These are phyloP conservation scores for Ceuthmochares aereus DNA, from an alignment of 2,113 vertebrate genomes.

Conservation along the genomic window DNA sequence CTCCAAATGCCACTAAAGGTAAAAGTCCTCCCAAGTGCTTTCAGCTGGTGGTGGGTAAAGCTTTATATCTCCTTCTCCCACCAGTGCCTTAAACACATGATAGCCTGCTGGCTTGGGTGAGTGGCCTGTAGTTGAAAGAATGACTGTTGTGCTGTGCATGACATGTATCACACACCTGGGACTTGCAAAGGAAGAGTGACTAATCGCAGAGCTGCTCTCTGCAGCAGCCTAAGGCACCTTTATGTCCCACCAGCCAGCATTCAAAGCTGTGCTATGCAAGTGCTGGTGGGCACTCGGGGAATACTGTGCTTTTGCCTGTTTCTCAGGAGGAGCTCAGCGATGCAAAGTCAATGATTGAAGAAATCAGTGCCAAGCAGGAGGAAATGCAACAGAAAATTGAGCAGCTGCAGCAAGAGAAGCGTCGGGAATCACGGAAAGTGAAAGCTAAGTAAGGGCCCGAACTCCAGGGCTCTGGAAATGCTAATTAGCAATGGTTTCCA, in stretches of 20 bases:
- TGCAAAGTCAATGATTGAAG: conserved; percentile 88
- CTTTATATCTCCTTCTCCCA: neutral
- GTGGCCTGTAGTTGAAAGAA: neutral
- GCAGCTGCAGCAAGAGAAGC: conserved; percentile 84
- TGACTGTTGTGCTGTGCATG: neutral
- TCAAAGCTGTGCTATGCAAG: neutral
- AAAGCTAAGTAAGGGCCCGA: conserved; percentile 82
- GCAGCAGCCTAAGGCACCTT: neutral
- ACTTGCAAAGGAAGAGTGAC: neutral
- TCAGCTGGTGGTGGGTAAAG: neutral
- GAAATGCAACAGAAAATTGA: conserved; percentile 90
- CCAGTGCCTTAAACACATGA: neutral
- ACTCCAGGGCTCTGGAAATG: neutral
- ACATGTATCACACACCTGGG: neutral
- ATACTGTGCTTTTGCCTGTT: conserved; percentile 1
- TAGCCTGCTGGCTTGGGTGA: neutral
- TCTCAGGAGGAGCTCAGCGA: conserved; percentile 90
- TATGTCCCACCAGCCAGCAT: neutral
- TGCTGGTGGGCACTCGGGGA: neutral
- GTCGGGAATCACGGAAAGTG: conserved; percentile 81
- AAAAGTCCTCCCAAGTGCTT: neutral
- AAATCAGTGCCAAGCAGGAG: conserved; percentile 88
- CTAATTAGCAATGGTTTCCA: neutral
- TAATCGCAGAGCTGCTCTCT: neutral
- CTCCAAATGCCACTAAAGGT: neutral